Evolutionary conservation across 1,140 invertebrate species (phyloP), one percentile per base, ranked within the genome.

Genomic region (Zeugodacus cucurbitae): DNA sequence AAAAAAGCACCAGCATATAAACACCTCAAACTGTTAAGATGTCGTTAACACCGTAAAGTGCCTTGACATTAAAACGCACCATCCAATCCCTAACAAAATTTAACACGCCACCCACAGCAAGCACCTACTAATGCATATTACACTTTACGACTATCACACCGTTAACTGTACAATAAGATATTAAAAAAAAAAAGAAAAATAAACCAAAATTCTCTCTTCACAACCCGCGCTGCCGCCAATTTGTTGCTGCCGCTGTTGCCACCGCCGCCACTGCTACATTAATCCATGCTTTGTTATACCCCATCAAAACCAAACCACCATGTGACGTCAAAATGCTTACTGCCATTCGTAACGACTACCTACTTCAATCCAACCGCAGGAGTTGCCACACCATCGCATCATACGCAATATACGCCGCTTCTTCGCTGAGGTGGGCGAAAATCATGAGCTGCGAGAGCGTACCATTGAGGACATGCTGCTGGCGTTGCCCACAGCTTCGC

Each of bases 371-470:
- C 67, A 10, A 74, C 3, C 41, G 59, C 67, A 93, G 92, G 93
- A 93, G 89, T 89, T 92, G 90, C 93, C 93, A 74, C 93, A 93
- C 88, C 92, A 93, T 91, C 91, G 93, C 89, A 93, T 93, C 89
- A 89, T 93, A 62, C 89, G 91, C 64, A 93, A 93, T 89, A 93
- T 93, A 85, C 88, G 90, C 29, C 93, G 93, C 74, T 93, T 93
- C 90, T 93, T 93, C 89, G 89, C 90, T 8, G 93, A 93, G 89
- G 91, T 91, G 59, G 92, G 92, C 88, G 91, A 93, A 57, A 93
- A 93, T 88, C 89, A 90, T 37, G 93, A 93, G 89, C 86, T 93
- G 62, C 90, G 91, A 88, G 89, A 88, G 88, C 92, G 90, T 87
- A 92, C 91, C 88, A 90, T 93, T 78, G 93, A 93, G 88, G 92